phyloP scores from a whole-genome alignment of 2,888 invertebrate genomes.

The Oligia strigilis region DNA sequence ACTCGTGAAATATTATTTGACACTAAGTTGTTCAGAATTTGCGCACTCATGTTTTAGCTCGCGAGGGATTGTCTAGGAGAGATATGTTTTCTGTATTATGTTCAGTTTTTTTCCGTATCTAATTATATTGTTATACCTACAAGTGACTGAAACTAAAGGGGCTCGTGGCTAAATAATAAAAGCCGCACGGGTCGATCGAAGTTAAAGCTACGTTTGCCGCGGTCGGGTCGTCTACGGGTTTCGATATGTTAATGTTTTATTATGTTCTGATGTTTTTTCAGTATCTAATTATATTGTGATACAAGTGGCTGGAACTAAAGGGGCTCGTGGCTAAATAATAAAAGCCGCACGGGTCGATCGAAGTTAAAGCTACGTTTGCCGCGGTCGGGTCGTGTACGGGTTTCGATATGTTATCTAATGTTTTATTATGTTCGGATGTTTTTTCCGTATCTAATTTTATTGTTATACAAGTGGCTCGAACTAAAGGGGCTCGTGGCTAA shows the following conservation, averaged over 20 bases:
- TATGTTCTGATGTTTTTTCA: neutral
- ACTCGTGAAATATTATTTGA: slow-evolving; percentile 32
- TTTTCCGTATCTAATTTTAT: too few relatives aligned
- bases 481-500: neutral
- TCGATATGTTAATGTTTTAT: slow-evolving; percentile 10
- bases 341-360: neutral
- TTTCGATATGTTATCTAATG: too few relatives aligned
- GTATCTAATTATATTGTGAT: neutral
- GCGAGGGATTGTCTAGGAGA: neutral
- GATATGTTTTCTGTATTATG: slow-evolving; percentile 8
- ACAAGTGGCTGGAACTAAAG: neutral
- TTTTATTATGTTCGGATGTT: too few relatives aligned
- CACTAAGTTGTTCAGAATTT: slow-evolving; percentile 12
- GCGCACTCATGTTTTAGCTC: slow-evolving; percentile 1
- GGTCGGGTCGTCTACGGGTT: too few relatives aligned
- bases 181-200: too few relatives aligned
- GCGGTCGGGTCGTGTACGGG: too few relatives aligned
- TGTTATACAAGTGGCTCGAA: neutral
- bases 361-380: neutral
- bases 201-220: too few relatives aligned
- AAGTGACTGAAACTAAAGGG: neutral
- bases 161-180: too few relatives aligned
- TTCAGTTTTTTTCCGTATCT: neutral
- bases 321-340: neutral
- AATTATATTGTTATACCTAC: too few relatives aligned